Percentiles rank a stretch among this genome's conserved stretches.
phyloP scores from a whole-genome alignment of 2,113 vertebrate species.

The Anhinga rufa region DNA sequence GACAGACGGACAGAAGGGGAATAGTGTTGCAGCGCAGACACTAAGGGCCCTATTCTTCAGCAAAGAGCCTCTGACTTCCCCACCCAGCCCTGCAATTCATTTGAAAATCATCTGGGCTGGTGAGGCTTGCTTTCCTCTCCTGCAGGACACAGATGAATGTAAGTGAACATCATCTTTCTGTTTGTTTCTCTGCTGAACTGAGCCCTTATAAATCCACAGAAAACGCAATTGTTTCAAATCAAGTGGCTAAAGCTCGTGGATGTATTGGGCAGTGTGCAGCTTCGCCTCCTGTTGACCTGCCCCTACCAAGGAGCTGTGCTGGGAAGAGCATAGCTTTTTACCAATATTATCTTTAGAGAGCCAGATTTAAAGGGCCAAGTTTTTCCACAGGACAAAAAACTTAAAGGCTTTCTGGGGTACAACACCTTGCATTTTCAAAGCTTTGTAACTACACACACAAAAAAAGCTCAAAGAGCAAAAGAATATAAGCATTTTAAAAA shows the following conservation, averaged over 20 bases:
- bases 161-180: not conserved
- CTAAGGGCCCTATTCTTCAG: slow-evolving; percentile 47
- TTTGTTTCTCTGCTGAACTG: not conserved
- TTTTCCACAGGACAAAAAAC: not conserved
- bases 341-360: not conserved
- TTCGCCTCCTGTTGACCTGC: not conserved
- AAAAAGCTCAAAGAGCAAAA: not conserved
- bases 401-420: not conserved
- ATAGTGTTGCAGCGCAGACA: slow-evolving; percentile 25
- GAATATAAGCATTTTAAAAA: not conserved
- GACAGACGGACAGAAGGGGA: slow-evolving; percentile 42
- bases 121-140: slow-evolving; percentile 2
- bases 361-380: not conserved
- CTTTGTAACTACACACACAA: not conserved
- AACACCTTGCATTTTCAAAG: not conserved
- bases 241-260: not conserved
- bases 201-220: not conserved
- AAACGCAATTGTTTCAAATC: not conserved
- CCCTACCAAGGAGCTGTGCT: not conserved
- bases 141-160: not conserved
- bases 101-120: slow-evolving; percentile 13
- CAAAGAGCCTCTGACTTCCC: slow-evolving; percentile 42
- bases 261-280: not conserved
- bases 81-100: not conserved
- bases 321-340: not conserved